Evolutionary conservation across 2,888 invertebrate species (phyloP).

Genomic region (Oscheius onirici): DNA sequence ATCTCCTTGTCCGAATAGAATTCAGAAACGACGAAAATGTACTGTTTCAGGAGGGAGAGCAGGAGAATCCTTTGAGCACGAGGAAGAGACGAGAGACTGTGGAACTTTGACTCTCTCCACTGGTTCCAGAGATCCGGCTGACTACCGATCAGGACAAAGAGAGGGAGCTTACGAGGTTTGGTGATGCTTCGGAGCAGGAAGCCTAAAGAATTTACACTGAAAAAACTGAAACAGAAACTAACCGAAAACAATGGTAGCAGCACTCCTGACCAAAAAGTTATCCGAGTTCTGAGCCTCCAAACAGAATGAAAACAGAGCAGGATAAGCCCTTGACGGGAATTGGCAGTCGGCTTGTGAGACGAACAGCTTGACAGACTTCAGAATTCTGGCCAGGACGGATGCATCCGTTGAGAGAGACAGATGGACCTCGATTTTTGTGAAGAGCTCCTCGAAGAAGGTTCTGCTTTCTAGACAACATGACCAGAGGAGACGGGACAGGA

Average conservation of each 20-base stretch:
- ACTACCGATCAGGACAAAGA: conserved; percentile 17
- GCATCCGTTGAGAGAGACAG: not conserved
- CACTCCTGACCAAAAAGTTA: conserved; percentile 27
- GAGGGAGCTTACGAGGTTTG: conserved; percentile 1
- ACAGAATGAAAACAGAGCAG: conserved; percentile 24
- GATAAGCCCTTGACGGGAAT: conserved; percentile 2
- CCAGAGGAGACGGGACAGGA: conserved; percentile 31
- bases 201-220: conserved; percentile 25
- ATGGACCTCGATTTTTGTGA: not conserved
- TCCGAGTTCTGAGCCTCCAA: conserved; percentile 16
- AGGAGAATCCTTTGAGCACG: conserved; percentile 26
- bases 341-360: conserved; percentile 27
- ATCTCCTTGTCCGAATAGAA: conserved; percentile 22
- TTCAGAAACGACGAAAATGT: not conserved
- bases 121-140: conserved; percentile 9
- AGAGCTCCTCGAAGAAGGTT: not conserved
- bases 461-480: conserved; percentile 3
- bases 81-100: not conserved
- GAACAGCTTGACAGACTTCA: conserved; percentile 32
- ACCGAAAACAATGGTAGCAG: conserved; percentile 35
- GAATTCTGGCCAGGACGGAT: conserved; percentile 4
- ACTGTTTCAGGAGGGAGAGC: conserved; percentile 6
- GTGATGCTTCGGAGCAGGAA: conserved; percentile 22
- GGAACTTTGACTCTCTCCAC: not conserved
- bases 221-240: not conserved